phyloP scores from a whole-genome alignment of 2,113 vertebrate species.

The Lutjanus erythropterus region DNA sequence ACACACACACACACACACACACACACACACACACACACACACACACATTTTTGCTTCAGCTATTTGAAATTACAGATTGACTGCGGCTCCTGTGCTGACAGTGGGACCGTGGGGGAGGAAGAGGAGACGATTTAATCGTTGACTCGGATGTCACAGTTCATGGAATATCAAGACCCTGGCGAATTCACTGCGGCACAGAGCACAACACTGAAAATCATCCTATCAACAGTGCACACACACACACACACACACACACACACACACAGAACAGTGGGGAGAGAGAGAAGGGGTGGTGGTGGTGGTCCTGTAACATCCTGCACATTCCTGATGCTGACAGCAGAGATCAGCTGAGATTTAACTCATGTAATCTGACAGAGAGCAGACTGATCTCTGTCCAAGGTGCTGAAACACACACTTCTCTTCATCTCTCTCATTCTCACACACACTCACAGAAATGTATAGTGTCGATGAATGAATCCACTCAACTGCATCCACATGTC shows the following conservation, averaged over 20 bases:
- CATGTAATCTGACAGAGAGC: slow-evolving; percentile 36
- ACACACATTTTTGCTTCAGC: background rate
- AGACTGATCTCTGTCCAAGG: slow-evolving; percentile 59
- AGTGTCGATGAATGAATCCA: slow-evolving; percentile 17
- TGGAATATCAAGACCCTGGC: slow-evolving; percentile 24
- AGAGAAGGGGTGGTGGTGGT: background rate
- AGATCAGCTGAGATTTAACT: slow-evolving; percentile 34
- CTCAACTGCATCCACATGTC: background rate
- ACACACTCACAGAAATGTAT: background rate
- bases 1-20: background rate
- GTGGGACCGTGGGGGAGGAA: background rate
- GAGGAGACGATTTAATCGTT: slow-evolving; percentile 17
- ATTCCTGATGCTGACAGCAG: slow-evolving; percentile 30
- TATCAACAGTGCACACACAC: background rate
- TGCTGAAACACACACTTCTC: slow-evolving; percentile 51
- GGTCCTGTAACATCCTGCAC: slow-evolving; percentile 18
- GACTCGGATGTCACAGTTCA: slow-evolving; percentile 38
- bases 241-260: slow-evolving; percentile 4
- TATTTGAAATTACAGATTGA: slow-evolving; percentile 42
- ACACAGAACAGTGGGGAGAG: slow-evolving; percentile 10
- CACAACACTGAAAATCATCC: slow-evolving; percentile 22
- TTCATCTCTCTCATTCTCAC: background rate
- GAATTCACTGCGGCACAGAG: slow-evolving; percentile 48
- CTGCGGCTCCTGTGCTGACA: slow-evolving; percentile 7
- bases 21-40: background rate